phyloP scores from a whole-genome alignment of 2,113 vertebrate genomes.

The Delphinapterus leucas region DNA sequence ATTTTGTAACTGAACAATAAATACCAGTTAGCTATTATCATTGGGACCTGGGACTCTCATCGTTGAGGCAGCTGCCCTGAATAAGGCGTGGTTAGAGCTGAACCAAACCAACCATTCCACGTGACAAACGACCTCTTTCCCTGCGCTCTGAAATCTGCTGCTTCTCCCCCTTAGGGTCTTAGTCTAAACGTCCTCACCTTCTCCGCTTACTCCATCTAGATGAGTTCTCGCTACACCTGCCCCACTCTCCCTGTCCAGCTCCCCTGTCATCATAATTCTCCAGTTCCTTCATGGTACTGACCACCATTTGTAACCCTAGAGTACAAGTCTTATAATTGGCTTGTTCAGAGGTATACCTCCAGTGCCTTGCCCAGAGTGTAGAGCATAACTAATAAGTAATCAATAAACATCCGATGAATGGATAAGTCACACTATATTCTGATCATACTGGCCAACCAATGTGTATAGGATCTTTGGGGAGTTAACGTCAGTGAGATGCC shows the following conservation, averaged over 20 bases:
- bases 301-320: background rate
- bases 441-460: background rate
- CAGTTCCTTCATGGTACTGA: background rate
- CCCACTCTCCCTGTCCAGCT: background rate
- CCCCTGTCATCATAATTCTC: background rate
- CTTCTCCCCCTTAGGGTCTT: background rate
- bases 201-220: background rate
- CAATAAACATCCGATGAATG: background rate
- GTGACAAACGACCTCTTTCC: background rate
- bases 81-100: background rate
- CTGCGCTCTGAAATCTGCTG: background rate
- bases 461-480: background rate
- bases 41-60: background rate
- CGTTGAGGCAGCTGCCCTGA: background rate
- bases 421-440: background rate
- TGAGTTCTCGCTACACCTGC: background rate
- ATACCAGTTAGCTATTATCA: background rate
- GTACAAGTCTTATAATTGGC: background rate
- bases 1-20: background rate
- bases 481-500: background rate
- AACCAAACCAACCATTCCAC: background rate
- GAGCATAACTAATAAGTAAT: background rate
- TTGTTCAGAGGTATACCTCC: background rate
- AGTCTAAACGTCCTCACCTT: background rate
- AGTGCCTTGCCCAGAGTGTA: background rate